Base-by-base conservation (phyloP, 2,888 invertebrate genomes). In the Lepidocyrtinus sp. region DNA sequence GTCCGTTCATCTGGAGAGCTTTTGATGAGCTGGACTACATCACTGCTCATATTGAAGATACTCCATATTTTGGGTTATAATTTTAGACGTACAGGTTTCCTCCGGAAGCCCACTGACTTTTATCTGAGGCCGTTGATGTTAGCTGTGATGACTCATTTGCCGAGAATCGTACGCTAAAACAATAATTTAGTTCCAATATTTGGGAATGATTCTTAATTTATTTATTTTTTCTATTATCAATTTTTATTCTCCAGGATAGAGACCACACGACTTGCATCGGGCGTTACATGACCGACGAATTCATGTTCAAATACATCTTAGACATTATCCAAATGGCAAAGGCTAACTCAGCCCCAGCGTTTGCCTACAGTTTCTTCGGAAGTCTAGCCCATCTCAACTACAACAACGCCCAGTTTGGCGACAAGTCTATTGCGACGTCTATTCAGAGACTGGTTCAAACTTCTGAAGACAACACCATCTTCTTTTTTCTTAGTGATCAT, bases 1-100 rank as follows among this genome's bases (percentile, higher is more conserved):
- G 94, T 85, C 91, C 93, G 0, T 91, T 95, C 83, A 90, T 96
- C 59, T 96, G 96, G 96, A 92, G 92, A 83, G 90, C 91, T 81
- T 96, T 93, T 87, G 91, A 91, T 75, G 88, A 92, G 2, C 89
- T 90, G 62, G 76, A 82, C 55, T 85, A 85, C 59, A 21, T 82
- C 17, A 84, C 83, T 7, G 82, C 82, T 5, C 68, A 79, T 22
- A 27, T 84, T 9, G 85, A 84, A 90, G 96, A 96, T 88, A 92
- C 92, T 81, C 90, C 93, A 0, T 87, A 87, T 0, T 92, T 95
- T 2, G 93, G 93, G 95, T 0, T 95, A 94, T 87, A 94, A 93
- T 87, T 94, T 92, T 85, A 87, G 91, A 17, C 94, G 93, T 87
- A 89, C 90, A 64, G 94, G 94, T 0, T 96, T 96, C 87, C 89